phyloP scores from a whole-genome alignment of 2,888 invertebrate species.

The Drosophila stalkeri region DNA sequence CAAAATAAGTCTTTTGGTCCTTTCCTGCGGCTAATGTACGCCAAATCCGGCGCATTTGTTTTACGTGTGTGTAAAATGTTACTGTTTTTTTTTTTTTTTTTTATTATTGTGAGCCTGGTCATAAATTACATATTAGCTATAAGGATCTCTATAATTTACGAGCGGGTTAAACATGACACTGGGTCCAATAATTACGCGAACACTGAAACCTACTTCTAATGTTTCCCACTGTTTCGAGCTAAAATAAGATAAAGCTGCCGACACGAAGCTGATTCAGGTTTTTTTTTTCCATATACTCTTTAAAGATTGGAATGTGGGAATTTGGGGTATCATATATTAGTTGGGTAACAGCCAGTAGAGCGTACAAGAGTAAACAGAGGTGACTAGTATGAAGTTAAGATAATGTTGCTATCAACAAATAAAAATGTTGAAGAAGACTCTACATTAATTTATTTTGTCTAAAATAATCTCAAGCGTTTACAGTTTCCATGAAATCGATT shows the following conservation, averaged over 20 bases:
- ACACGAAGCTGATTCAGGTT: slow-evolving; percentile 42
- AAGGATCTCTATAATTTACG: slow-evolving; percentile 80
- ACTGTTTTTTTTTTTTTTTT: slow-evolving; percentile 30
- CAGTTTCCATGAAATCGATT: neutral
- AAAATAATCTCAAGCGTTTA: no score
- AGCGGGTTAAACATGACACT: slow-evolving; percentile 66
- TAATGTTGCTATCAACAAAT: no score
- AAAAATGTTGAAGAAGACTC: no score
- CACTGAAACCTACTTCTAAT: neutral
- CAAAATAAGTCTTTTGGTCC: slow-evolving; percentile 48
- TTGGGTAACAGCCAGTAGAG: no score
- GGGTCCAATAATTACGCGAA: slow-evolving; percentile 58
- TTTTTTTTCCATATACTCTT: neutral
- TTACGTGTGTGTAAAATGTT: slow-evolving; percentile 53
- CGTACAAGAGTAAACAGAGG: no score
- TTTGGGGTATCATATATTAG: neutral
- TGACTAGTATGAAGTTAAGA: no score
- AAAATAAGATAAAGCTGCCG: slow-evolving; percentile 23
- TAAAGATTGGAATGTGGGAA: neutral
- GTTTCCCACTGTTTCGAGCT: neutral
- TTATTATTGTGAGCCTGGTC: slow-evolving; percentile 44
- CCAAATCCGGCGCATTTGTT: slow-evolving; percentile 74
- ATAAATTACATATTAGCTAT: slow-evolving; percentile 81
- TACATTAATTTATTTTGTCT: no score
- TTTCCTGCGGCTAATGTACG: slow-evolving; percentile 67